phyloP scores from a whole-genome alignment of 2,888 invertebrate genomes.

The Stomorhina lunata region DNA sequence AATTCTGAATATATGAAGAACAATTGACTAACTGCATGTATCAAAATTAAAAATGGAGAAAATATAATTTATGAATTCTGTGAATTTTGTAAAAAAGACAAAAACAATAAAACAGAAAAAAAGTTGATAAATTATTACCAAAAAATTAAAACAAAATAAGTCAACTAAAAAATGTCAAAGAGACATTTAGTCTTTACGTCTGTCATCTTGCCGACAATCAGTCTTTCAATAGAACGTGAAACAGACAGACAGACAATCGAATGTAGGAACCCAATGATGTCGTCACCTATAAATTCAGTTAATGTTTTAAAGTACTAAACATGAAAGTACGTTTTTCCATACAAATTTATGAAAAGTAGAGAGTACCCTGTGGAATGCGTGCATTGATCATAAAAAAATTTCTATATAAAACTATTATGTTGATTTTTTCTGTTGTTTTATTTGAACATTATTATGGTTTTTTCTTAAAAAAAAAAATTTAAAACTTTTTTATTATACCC shows the following conservation, averaged over 20 bases:
- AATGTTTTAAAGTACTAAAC: background rate
- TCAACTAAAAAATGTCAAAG: conserved; percentile 24
- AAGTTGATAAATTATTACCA: conserved; percentile 39
- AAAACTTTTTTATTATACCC: conserved; percentile 5
- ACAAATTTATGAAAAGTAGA: background rate
- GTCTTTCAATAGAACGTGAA: background rate
- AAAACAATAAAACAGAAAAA: conserved; percentile 3
- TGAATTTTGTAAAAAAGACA: conserved; percentile 40
- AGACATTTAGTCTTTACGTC: background rate
- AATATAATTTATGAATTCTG: conserved; percentile 58
- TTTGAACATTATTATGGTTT: conserved; percentile 27
- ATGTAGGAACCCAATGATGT: conserved; percentile 41
- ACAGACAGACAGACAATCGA: background rate
- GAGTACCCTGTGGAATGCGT: conserved; percentile 50
- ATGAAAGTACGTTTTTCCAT: background rate
- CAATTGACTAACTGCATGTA: conserved; percentile 1
- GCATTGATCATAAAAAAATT: conserved; percentile 54
- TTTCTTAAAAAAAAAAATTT: conserved; percentile 38
- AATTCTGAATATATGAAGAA: too few species aligned
- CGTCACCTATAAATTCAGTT: conserved; percentile 56
- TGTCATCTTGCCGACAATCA: background rate
- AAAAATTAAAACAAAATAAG: conserved; percentile 25
- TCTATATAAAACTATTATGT: conserved; percentile 30
- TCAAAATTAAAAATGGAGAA: background rate
- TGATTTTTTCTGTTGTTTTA: conserved; percentile 1